phyloP scores from a whole-genome alignment of 2,113 vertebrate species.

The Ptilonorhynchus violaceus region DNA sequence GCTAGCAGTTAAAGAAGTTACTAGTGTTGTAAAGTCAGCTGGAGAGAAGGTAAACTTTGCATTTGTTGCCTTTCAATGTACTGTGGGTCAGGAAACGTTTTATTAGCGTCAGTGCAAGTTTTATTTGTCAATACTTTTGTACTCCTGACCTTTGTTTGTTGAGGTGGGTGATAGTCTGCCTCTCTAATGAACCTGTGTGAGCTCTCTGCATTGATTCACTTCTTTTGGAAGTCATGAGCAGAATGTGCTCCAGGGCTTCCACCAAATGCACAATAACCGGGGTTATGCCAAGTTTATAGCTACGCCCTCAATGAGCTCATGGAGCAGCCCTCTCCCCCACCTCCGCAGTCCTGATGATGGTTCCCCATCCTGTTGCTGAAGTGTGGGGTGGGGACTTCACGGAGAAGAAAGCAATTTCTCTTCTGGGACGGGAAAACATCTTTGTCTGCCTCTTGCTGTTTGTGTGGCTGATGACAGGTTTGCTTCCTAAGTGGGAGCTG shows the following conservation, averaged over 20 bases:
- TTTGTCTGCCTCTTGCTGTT: background rate
- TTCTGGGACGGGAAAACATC: background rate
- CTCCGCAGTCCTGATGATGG: background rate
- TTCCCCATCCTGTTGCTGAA: background rate
- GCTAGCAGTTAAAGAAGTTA: slow-evolving; percentile 77
- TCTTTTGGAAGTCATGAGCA: background rate
- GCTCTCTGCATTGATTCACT: background rate
- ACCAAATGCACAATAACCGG: background rate
- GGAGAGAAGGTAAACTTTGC: slow-evolving; percentile 82
- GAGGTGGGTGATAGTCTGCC: background rate
- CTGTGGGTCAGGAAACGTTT: background rate
- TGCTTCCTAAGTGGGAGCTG: background rate
- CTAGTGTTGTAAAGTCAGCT: slow-evolving; percentile 74
- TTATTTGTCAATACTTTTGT: background rate
- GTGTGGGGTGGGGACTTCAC: background rate
- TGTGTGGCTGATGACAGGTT: background rate
- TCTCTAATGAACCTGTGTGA: background rate
- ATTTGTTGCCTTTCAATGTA: background rate
- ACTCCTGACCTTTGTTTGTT: background rate
- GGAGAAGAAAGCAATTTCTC: background rate
- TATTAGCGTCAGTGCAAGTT: background rate
- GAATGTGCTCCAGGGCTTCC: background rate
- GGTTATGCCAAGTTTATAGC: background rate
- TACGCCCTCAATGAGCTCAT: rapidly evolving
- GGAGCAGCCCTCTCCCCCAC: background rate